These are phyloP conservation scores for Alcedo quadribrachys DNA, from an alignment of 2,797 vertebrate species.

Conservation along the genomic window DNA sequence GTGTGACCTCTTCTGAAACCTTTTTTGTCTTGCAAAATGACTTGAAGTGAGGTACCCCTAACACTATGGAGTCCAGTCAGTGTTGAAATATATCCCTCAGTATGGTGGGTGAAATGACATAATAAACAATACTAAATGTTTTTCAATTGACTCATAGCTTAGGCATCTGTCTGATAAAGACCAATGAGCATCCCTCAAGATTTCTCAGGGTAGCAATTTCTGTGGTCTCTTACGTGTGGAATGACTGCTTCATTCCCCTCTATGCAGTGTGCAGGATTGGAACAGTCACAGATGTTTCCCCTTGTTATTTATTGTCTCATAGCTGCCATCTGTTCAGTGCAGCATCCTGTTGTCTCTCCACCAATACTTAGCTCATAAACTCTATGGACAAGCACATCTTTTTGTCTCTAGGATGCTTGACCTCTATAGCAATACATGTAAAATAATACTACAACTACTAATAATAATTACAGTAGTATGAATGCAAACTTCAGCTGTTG, in stretches of 20 bases:
- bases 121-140: background rate
- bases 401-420: background rate
- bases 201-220: constrained; percentile 19
- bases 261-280: background rate
- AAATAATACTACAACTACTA: background rate
- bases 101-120: background rate
- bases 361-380: background rate
- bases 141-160: background rate
- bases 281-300: constrained; percentile 49
- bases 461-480: background rate
- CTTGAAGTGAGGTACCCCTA: background rate
- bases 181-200: background rate
- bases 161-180: background rate
- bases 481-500: background rate
- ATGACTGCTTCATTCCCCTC: background rate
- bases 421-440: background rate
- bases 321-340: constrained; percentile 8
- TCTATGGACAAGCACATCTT: background rate
- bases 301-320: constrained; percentile 28
- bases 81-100: background rate
- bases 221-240: background rate
- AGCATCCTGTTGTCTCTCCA: background rate
- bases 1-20: background rate
- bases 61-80: background rate
- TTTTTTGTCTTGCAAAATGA: background rate